phyloP scores from a whole-genome alignment of 2,888 invertebrate genomes.

The Cataglyphis cursor region DNA sequence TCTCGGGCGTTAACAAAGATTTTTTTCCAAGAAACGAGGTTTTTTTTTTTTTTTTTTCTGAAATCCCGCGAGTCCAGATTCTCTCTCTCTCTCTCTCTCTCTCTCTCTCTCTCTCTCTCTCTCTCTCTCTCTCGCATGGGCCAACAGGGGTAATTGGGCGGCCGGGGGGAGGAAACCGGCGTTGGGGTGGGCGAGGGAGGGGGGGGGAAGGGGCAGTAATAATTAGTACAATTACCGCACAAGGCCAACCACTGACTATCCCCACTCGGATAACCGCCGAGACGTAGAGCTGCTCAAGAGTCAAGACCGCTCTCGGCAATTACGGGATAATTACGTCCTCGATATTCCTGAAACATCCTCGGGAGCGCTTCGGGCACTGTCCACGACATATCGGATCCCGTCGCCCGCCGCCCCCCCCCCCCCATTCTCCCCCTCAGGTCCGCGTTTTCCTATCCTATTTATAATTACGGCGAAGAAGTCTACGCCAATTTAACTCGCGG shows the following conservation, averaged over 20 bases:
- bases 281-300: constrained; percentile 79
- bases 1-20: constrained; percentile 37
- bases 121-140: constrained; percentile 24
- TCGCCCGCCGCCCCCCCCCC: constrained; percentile 54
- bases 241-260: constrained; percentile 77
- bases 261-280: constrained; percentile 50
- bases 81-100: constrained; percentile 28
- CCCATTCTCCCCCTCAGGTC: neutral
- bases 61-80: constrained; percentile 70
- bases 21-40: constrained; percentile 68
- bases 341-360: constrained; percentile 85
- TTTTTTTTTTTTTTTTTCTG: constrained; percentile 51
- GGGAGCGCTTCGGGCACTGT: constrained; percentile 76
- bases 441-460: constrained; percentile 72
- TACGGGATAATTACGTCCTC: constrained; percentile 86
- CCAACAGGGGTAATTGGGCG: constrained; percentile 71
- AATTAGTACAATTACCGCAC: constrained; percentile 86
- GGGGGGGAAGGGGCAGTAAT: constrained; percentile 79
- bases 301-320: constrained; percentile 84
- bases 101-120: no score
- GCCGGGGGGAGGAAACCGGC: constrained; percentile 59
- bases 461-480: constrained; percentile 75
- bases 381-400: constrained; percentile 73
- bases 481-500: constrained; percentile 70
- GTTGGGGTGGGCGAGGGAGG: constrained; percentile 68